Evolutionary conservation across 1,140 invertebrate genomes (phyloP).

Genomic region (Papilio polytes): DNA sequence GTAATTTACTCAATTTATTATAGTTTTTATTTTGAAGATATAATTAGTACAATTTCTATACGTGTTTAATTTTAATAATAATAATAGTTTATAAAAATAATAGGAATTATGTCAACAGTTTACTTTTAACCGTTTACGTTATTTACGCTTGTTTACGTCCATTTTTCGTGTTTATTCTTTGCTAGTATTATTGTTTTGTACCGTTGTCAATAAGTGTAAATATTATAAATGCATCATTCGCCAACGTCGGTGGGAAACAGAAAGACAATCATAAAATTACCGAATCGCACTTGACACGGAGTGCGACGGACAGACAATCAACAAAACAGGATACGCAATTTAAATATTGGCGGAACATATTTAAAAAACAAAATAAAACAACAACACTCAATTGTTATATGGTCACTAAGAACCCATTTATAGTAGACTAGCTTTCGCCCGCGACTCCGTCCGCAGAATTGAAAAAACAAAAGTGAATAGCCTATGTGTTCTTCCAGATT

Average conservation of each 20-base stretch:
- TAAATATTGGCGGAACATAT: neutral
- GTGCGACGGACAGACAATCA: neutral
- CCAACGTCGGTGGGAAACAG: neutral
- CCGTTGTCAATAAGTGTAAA: neutral
- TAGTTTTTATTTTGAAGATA: too few relatives aligned
- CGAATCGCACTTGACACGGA: neutral
- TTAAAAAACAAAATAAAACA: neutral
- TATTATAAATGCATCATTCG: conserved; percentile 5
- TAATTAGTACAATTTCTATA: too few relatives aligned
- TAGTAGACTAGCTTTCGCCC: too few relatives aligned
- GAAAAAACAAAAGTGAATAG: too few relatives aligned
- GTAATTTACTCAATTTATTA: too few relatives aligned
- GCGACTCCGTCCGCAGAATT: too few relatives aligned
- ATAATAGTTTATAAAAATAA: neutral
- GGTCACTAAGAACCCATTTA: too few relatives aligned
- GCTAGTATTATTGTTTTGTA: neutral
- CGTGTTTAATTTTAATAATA: too few relatives aligned
- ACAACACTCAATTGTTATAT: too few relatives aligned
- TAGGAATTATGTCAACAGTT: neutral
- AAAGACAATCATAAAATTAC: conserved; percentile 1
- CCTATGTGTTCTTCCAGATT: too few relatives aligned
- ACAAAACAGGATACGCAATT: neutral
- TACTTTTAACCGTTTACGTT: neutral
- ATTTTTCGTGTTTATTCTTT: neutral
- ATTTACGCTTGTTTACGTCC: neutral